Evolutionary conservation across 2,113 vertebrate species (phyloP), one percentile per base, ranked within the genome.

Genomic region (Pampusana beccarii): DNA sequence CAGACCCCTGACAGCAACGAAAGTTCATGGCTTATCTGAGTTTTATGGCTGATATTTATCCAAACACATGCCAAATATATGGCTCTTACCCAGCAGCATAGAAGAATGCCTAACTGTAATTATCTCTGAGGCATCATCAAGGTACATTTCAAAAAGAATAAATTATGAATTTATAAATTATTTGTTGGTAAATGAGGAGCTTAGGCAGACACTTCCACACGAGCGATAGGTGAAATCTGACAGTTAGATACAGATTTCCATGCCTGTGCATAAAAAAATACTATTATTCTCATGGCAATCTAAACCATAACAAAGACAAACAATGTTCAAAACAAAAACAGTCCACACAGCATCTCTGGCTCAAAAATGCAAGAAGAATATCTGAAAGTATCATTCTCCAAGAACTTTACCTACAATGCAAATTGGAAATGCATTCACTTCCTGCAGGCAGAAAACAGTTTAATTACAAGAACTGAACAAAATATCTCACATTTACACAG

Each of bases 391-490:
- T 57, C 33, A 44, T 87, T 95, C 46, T 85, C 70, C 28, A 44
- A 87, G 38, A 34, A 61, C 28, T 79, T 72, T 80, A 58, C 17
- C 62, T 73, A 28, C 36, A 66, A 17, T 66, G 60, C 42, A 85
- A 78, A 92, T 94, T 58, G 80, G 65, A 92, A 95, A 88, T 48
- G 44, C 24, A 88, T 77, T 36, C 58, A 81, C 20, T 84, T 96
- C 25, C 61, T 86, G 53, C 61, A 91, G 69, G n/a, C 83, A 94
- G 88, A 90, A 94, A 91, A 81, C 56, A 90, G 82, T 97, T 80
- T 86, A 96, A 93, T 93, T 96, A 88, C 33, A 57, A 75, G 42
- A 88, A 80, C 56, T 88, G 60, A 96, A 92, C 60, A 72, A 29
- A 81, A 88, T 93, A 92, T 86, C 72, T 93, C 80, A 84, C 80